A percentile compares a stretch with the other conserved stretches of the same genome.
phyloP scores from a whole-genome alignment of 2,113 vertebrate genomes.

The Pangasianodon hypophthalmus region DNA sequence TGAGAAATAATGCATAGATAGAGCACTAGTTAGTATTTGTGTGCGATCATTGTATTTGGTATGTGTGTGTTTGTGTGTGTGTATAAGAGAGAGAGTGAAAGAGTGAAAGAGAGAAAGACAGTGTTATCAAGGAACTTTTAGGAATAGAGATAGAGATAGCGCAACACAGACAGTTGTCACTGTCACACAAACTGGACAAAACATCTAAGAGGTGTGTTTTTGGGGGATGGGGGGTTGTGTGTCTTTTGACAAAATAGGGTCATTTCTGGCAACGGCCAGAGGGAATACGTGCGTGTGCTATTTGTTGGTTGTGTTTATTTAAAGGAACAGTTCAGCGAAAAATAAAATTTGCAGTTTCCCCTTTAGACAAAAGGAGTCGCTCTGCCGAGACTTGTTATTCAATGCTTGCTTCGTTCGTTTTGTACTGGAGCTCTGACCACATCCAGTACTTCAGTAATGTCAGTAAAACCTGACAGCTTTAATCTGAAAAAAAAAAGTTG shows the following conservation, averaged over 20 bases:
- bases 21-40: too few species aligned
- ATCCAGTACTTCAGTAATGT: too few species aligned
- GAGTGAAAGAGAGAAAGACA: not conserved
- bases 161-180: not conserved
- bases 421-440: not conserved
- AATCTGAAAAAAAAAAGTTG: too few species aligned
- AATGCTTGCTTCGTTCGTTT: not conserved
- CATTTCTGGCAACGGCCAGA: not conserved
- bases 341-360: not conserved
- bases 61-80: not conserved
- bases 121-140: too few species aligned
- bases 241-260: not conserved
- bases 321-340: not conserved
- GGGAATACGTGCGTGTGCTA: not conserved
- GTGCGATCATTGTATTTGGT: not conserved
- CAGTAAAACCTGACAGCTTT: too few species aligned
- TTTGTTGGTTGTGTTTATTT: not conserved
- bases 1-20: too few species aligned
- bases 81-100: not conserved
- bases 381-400: not conserved
- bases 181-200: too few species aligned
- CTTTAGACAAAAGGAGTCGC: not conserved
- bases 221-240: not conserved
- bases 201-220: not conserved
- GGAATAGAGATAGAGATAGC: not conserved